A percentile compares a stretch with the other conserved stretches of the same genome.
Evolutionary conservation across 2,797 vertebrate genomes (phyloP).

Genomic region (Silurus lanzhouensis): DNA sequence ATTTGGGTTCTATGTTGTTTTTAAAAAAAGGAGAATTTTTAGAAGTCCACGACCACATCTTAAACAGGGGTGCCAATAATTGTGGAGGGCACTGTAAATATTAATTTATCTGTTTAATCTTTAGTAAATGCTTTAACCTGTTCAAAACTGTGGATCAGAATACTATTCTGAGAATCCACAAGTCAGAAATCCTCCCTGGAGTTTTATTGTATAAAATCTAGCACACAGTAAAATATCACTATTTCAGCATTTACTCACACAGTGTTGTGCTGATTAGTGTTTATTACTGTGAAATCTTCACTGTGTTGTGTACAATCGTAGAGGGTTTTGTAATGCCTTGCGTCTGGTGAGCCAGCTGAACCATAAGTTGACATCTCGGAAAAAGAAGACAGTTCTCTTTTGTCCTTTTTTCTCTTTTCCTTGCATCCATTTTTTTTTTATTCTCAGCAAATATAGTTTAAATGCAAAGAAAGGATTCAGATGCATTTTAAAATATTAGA

Average conservation of each 20-base stretch:
- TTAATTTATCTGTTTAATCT: neutral
- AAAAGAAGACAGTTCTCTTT: neutral
- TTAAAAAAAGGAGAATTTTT: no score
- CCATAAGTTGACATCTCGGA: neutral
- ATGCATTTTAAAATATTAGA: no score
- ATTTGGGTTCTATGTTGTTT: no score
- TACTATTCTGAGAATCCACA: neutral
- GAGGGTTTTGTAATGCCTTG: neutral
- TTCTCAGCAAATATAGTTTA: neutral
- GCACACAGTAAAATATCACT: neutral
- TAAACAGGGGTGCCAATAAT: no score
- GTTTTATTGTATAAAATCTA: neutral
- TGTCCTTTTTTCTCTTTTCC: neutral
- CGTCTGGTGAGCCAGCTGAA: neutral
- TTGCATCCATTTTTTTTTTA: rapidly evolving
- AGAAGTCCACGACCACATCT: no score
- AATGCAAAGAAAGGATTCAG: neutral
- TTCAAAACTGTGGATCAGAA: neutral
- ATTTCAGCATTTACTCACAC: neutral
- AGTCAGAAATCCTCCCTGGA: neutral
- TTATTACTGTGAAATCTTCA: neutral
- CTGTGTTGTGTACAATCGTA: neutral
- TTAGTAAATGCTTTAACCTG: neutral
- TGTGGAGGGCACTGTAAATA: no score
- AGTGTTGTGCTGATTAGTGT: neutral